Percentiles rank a stretch among this genome's conserved stretches.
These are phyloP conservation scores for Myrmecobius fasciatus DNA, from an alignment of 2,113 vertebrate genomes.

Conservation along the genomic window DNA sequence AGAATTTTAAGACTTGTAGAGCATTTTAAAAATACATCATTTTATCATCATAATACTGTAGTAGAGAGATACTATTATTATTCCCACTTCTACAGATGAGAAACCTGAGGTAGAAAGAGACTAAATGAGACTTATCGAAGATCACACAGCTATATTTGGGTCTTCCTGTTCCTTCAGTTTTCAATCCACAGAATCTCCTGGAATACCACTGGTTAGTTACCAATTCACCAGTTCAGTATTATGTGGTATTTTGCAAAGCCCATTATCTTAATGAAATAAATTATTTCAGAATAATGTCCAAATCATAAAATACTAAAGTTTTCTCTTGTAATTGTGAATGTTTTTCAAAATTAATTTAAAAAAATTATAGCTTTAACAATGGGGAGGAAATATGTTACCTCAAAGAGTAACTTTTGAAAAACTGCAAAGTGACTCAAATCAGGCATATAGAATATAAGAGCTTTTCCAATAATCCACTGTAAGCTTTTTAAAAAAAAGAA, in stretches of 20 bases:
- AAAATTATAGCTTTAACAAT: neutral
- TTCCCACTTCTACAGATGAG: too few species aligned
- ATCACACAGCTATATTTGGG: slow-evolving; percentile 9
- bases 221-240: neutral
- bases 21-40: too few species aligned
- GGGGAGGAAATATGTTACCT: slow-evolving; percentile 7
- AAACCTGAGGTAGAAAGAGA: too few species aligned
- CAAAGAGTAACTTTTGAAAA: slow-evolving; percentile 43
- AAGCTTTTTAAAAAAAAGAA: neutral
- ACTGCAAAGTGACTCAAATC: slow-evolving; percentile 3
- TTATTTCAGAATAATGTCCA: neutral
- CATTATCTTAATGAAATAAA: neutral
- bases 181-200: neutral
- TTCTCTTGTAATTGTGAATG: neutral
- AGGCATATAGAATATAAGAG: neutral
- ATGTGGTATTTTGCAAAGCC: neutral
- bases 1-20: too few species aligned
- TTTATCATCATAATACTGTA: too few species aligned
- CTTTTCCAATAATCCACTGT: slow-evolving; percentile 19
- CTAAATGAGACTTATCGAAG: neutral
- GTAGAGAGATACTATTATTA: too few species aligned
- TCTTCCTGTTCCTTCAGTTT: neutral
- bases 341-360: slow-evolving; percentile 26
- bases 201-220: neutral
- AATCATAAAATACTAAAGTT: neutral